Base-by-base conservation (phyloP, 2,113 vertebrate species). In the Gadus chalcogrammus region DNA sequence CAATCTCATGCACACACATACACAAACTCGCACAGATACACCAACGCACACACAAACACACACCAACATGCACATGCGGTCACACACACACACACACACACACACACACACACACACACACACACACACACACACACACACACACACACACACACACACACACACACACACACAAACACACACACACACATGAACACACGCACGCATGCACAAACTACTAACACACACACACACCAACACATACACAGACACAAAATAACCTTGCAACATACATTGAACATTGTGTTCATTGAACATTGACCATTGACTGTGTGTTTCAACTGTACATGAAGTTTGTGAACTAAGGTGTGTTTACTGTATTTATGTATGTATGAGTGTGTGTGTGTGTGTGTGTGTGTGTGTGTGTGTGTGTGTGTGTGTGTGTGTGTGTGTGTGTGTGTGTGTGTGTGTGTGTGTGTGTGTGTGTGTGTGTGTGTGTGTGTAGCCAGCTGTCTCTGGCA, bases 401-500 rank as follows among this genome's bases (percentile, higher is more conserved):
- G 48, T 55, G 66, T 60, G 20, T 59, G 24, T 69, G 62, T 61
- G 59, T 56, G 56, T 48, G 62, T 64, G 62, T 18, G 20, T 60
- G 6, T 42, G 59, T 22, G 24, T 60, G 5, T 28, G 52, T 15
- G 6, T 53, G 64, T 59, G 61, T 78, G 72, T 80, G 31, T 27
- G 20, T 60, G 6, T 42, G 59, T 31, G 24, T 60, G 5, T 28
- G 52, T 17, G 6, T 53, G 64, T 59, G 61, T 79, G 72, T 80
- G 31, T 72, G 65, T 63, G 20, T 64, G 48, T 55, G 66, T 60
- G 20, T 59, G 35, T 69, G 62, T 61, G 63, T 56, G 56, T 59
- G 62, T 64, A 7, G 68, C 76, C 79, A 87, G 81, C 88, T 88
- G 79, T 82, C 65, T 42, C 69, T 70, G 69, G 22, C 64, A 35